Base-by-base conservation (phyloP, 2,113 vertebrate species). In the Pelodiscus sinensis region DNA sequence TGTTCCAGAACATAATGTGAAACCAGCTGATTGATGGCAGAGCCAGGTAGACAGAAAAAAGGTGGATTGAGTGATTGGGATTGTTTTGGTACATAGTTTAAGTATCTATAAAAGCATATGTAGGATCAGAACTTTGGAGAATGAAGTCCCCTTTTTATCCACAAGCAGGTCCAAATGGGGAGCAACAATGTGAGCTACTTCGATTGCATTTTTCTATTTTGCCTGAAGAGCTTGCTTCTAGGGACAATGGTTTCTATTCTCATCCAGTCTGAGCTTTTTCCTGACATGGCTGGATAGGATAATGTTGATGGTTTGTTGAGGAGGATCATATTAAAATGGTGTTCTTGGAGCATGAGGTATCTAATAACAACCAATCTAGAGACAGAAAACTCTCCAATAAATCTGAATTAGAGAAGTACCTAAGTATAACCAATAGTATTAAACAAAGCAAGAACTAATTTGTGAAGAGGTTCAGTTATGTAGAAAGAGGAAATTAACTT, bases 401-500 rank as follows among this genome's bases (percentile, higher is more conserved):
- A 81, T 78, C 31, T 71, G 14, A n/a, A 89, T 89, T 87, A 71
- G 19, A 22, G 18, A 73, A 88, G 44, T 55, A 88, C 11, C 4
- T 83, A 84, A 82, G 88, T 44, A 56, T 75, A 82, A 81, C 35
- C 50, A 71, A 57, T 38, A 13, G 54, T 85, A 73, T 50, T 38
- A 77, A 77, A 75, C 38, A 57, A 58, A 50, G 19, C 22, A 58
- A 7, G 73, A 82, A 78, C 79, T 68, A 31, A 84, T 38, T 79
- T 84, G 15, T 86, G 79, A 91, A 75, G 58, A 35, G 3, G 55
- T 91, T 92, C 85, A 82, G n/a, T 90, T 90, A 75, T 44, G 12
- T 91, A 51, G 58, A 88, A 25, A 86, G 54, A 91, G 58, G 82
- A 92, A 83, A 85, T 88, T 80, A 83, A 62, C 71, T 82, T 88